Base-by-base conservation (phyloP, 2,113 vertebrate species). In the Chaetura pelagica region DNA sequence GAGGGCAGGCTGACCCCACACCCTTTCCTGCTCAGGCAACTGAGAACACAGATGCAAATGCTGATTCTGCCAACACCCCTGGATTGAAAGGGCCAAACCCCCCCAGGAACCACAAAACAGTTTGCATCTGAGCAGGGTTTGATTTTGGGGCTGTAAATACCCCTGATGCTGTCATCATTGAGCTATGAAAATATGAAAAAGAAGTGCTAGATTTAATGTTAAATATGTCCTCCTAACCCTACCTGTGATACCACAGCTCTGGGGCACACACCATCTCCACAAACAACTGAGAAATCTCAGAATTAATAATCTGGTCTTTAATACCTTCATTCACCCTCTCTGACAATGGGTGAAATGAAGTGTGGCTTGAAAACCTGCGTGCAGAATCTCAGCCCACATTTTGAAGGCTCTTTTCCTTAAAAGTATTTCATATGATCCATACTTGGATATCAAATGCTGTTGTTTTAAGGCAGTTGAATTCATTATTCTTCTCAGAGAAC, bases 391-490 rank as follows among this genome's bases (percentile, higher is more conserved):
- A 84, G 26, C 24, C 10, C 30, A 30, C 29, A n/a, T 48, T 94
- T 57, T 44, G 66, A 87, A 73, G 62, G 21, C 7, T 21, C 75
- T 87, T 58, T 59, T 4, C 44, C 26, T 72, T 46, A 32, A 76
- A 92, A 84, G 11, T 32, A 30, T 51, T 64, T 85, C 27, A 63
- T 90, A 0, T 79, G 77, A 91, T 88, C 58, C n/a, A 14, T 24
- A 38, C 38, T 49, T 38, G 23, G 59, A 27, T 72, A 73, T 67
- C 24, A 67, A 29, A 79, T 80, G 29, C 51, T 79, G 63, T 67
- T 93, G 54, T 81, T 96, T 87, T 75, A 78, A 79, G n/a, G 88
- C 32, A 59, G 38, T 8, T 40, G 58, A 84, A 93, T 87, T 93
- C 69, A 61, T 89, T 87, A 54, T 84, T 96, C 78, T 94, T 68